These are phyloP conservation scores for Agriopis marginaria DNA, from an alignment of 2,888 invertebrate species.

Conservation along the genomic window DNA sequence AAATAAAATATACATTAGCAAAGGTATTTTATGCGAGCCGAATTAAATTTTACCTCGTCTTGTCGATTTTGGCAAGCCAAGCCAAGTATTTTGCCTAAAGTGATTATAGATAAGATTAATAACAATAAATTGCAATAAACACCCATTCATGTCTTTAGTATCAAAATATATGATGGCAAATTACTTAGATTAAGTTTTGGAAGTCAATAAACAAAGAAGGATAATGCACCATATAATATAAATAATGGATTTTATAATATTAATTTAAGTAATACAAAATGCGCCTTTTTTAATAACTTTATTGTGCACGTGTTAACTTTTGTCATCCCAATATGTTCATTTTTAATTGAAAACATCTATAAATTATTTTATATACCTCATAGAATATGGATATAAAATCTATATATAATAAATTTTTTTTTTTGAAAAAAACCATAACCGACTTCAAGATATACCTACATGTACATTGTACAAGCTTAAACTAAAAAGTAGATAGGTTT, in stretches of 20 bases:
- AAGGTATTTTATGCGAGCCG: constrained; percentile 1
- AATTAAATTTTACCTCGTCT: not conserved
- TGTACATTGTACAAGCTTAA: too few species aligned
- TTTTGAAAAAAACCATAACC: too few species aligned
- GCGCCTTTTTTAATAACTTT: not conserved
- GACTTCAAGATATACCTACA: too few species aligned
- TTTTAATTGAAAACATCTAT: constrained; percentile 11
- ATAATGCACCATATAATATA: constrained; percentile 17
- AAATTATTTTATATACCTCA: not conserved
- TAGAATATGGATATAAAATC: not conserved
- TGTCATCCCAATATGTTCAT: not conserved
- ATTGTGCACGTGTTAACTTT: not conserved
- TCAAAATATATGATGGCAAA: constrained; percentile 17
- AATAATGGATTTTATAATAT: constrained; percentile 15
- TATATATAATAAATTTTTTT: too few species aligned
- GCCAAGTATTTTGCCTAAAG: constrained; percentile 13
- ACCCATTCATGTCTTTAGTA: constrained; percentile 2
- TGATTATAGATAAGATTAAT: constrained; percentile 12
- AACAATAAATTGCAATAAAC: constrained; percentile 16
- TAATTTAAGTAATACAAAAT: constrained; percentile 10
- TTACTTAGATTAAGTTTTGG: constrained; percentile 17
- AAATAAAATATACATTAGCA: not conserved
- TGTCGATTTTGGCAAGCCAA: not conserved
- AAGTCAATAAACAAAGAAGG: constrained; percentile 14
- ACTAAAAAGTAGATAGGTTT: too few species aligned